Evolutionary conservation across 2,113 vertebrate species (phyloP).

Genomic region (Recurvirostra avosetta): DNA sequence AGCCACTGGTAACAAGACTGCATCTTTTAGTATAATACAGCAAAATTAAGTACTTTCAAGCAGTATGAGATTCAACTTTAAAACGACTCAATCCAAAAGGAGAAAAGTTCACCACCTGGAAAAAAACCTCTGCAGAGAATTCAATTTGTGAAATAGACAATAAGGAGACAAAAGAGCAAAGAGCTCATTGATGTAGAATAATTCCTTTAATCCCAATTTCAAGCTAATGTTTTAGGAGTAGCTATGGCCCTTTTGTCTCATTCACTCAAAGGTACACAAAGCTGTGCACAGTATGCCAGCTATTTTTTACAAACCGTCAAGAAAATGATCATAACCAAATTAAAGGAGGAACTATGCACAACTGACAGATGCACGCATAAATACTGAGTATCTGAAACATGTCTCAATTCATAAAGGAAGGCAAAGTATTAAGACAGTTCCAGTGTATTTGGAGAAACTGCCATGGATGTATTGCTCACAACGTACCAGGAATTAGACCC

Average conservation of each 20-base stretch:
- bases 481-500: not conserved
- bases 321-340: not conserved
- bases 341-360: not conserved
- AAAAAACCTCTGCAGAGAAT: not conserved
- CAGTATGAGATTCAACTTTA: not conserved
- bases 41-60: not conserved
- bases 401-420: not conserved
- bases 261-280: not conserved
- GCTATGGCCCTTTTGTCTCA: not conserved
- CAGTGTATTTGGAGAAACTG: not conserved
- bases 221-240: not conserved
- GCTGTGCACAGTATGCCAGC: not conserved
- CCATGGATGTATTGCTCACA: not conserved
- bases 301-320: not conserved
- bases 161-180: not conserved
- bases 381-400: not conserved
- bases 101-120: not conserved
- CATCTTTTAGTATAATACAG: not conserved
- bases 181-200: not conserved
- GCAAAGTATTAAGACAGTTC: not conserved
- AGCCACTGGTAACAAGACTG: not conserved
- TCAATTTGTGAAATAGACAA: not conserved
- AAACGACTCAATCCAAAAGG: not conserved
- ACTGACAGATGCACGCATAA: not conserved
- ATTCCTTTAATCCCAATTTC: not conserved